Percentiles rank a stretch among this genome's conserved stretches.
Evolutionary conservation across 2,888 invertebrate genomes (phyloP).

Genomic region (Sinhomidia bicolor): DNA sequence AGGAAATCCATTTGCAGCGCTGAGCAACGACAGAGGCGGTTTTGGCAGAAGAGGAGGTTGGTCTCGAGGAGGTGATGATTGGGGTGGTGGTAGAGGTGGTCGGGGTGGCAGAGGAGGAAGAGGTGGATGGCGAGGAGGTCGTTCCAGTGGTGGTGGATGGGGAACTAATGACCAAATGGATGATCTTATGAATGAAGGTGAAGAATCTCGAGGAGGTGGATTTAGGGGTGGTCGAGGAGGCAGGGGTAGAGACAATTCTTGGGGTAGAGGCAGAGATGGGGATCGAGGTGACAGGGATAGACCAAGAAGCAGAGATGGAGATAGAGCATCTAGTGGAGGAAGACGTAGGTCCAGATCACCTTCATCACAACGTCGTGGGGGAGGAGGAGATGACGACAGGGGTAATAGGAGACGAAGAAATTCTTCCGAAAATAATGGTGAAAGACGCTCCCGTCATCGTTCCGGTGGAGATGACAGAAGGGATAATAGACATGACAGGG

Average conservation of each 20-base stretch:
- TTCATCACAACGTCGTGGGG: not conserved
- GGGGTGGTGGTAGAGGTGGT: constrained; percentile 58
- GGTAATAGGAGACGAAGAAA: constrained; percentile 61
- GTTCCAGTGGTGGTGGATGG: constrained; percentile 10
- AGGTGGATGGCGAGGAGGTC: constrained; percentile 31
- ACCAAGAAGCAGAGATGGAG: constrained; percentile 69
- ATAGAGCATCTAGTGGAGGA: constrained; percentile 59
- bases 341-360: constrained; percentile 54
- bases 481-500: constrained; percentile 12
- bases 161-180: constrained; percentile 51
- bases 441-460: constrained; percentile 57
- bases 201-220: constrained; percentile 66
- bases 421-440: constrained; percentile 36
- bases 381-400: constrained; percentile 52
- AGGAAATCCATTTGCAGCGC: constrained; percentile 56
- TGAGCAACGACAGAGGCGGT: constrained; percentile 48
- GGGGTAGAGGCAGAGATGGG: constrained; percentile 45
- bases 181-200: constrained; percentile 54
- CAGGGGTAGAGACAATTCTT: constrained; percentile 42
- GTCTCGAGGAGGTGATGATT: constrained; percentile 46
- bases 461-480: constrained; percentile 53
- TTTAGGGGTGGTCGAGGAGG: constrained; percentile 56
- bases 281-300: constrained; percentile 65
- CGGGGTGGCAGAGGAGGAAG: constrained; percentile 49
- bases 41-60: constrained; percentile 68